Evolutionary conservation across 2,113 vertebrate species (phyloP).

Genomic region (Xiphias gladius): DNA sequence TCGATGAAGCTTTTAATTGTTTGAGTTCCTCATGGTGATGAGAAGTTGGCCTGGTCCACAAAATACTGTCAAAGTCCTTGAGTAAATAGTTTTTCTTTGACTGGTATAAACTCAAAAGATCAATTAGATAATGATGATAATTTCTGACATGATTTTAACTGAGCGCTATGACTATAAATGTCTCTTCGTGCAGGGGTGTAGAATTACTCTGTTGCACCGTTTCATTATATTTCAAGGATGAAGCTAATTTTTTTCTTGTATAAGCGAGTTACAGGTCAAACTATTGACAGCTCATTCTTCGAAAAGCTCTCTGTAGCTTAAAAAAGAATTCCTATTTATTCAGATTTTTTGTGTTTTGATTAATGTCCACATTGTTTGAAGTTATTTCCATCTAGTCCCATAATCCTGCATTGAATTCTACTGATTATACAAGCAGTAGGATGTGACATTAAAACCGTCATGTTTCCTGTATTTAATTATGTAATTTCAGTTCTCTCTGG

Average conservation of each 20-base stretch:
- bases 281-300: not conserved
- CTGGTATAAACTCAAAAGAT: not conserved
- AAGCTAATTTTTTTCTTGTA: not conserved
- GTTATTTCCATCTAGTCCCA: slow-evolving; percentile 37
- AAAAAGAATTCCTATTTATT: slow-evolving; percentile 6
- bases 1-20: slow-evolving; percentile 60
- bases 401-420: slow-evolving; percentile 48
- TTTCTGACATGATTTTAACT: not conserved
- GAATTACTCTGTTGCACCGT: not conserved
- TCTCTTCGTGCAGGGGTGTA: not conserved
- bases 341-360: slow-evolving; percentile 27
- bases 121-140: not conserved
- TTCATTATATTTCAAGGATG: not conserved
- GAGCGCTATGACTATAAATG: not conserved
- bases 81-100: slow-evolving; percentile 7
- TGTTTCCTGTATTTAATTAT: slow-evolving; percentile 38
- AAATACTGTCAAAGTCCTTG: not conserved
- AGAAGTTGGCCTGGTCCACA: slow-evolving; percentile 14
- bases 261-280: not conserved
- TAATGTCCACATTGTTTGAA: slow-evolving; percentile 38
- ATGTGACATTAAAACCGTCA: slow-evolving; percentile 33
- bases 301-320: slow-evolving; percentile 1
- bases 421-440: slow-evolving; percentile 25
- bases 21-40: slow-evolving; percentile 36
- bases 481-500: slow-evolving; percentile 33